Evolutionary conservation across 1,140 invertebrate genomes (phyloP).

Genomic region (Monochamus saltuarius): DNA sequence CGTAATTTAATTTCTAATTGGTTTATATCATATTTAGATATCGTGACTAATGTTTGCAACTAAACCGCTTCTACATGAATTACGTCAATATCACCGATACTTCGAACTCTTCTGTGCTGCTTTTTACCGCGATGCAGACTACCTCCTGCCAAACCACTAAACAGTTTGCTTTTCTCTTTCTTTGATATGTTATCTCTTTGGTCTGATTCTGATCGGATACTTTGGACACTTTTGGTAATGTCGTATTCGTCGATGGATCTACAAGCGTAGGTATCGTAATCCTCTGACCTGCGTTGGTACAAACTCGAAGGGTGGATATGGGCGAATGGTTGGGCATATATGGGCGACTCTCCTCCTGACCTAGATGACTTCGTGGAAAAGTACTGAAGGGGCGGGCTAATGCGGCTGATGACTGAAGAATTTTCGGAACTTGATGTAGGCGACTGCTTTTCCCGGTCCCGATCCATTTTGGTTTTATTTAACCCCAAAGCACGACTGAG

Average conservation of each 20-base stretch:
- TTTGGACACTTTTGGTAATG: conserved; percentile 34
- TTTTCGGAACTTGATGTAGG: conserved; percentile 61
- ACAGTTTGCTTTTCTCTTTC: conserved; percentile 15
- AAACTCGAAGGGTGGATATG: conserved; percentile 21
- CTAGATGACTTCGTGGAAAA: conserved; percentile 24
- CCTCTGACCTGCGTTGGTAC: conserved; percentile 36
- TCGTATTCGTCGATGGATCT: conserved; percentile 40
- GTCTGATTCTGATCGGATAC: conserved; percentile 19
- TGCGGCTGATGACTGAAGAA: conserved; percentile 54
- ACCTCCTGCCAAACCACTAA: conserved; percentile 16
- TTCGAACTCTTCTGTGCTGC: conserved; percentile 68
- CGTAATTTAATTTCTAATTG: no score
- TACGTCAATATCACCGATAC: conserved; percentile 69
- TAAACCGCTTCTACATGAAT: conserved; percentile 26
- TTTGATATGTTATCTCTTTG: conserved; percentile 21
- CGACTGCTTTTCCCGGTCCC: conserved; percentile 49
- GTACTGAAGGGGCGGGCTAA: conserved; percentile 53
- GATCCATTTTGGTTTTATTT: conserved; percentile 54
- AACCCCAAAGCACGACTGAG: conserved; percentile 68
- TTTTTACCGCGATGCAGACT: conserved; percentile 45
- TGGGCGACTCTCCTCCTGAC: conserved; percentile 43
- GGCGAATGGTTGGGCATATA: conserved; percentile 44
- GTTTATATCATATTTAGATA: no score
- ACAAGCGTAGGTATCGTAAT: conserved; percentile 39
- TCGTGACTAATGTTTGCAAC: no score